These are phyloP conservation scores for Trachops cirrhosus DNA, from an alignment of 2,797 vertebrate genomes.

Conservation along the genomic window DNA sequence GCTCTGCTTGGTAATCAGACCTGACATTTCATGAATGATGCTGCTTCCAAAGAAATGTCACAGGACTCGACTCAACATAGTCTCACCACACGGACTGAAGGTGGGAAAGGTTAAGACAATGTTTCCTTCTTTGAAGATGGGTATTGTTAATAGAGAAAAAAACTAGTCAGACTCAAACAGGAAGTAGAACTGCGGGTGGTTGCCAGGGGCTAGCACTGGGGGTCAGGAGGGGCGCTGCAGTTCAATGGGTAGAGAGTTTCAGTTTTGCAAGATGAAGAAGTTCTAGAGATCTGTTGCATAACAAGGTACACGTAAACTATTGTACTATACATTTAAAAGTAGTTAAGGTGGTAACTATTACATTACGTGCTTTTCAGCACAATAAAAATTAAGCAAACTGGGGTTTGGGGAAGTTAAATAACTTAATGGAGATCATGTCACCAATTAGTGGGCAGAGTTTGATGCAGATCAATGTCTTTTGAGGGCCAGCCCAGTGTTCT, in stretches of 20 bases:
- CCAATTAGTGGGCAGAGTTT: not conserved
- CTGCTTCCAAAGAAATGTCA: not conserved
- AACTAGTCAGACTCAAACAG: not conserved
- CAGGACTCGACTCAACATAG: not conserved
- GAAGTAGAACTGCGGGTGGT: not conserved
- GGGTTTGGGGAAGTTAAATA: not conserved
- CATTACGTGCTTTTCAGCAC: not conserved
- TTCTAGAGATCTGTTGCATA: not conserved
- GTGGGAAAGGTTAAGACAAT: not conserved
- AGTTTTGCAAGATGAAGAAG: not conserved
- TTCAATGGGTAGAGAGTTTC: not conserved
- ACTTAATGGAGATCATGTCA: not conserved
- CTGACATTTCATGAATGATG: not conserved
- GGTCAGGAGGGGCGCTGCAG: not conserved
- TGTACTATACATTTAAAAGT: not conserved
- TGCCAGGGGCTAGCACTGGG: too few species aligned
- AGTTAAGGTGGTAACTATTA: not conserved
- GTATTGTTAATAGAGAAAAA: not conserved
- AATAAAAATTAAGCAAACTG: not conserved
- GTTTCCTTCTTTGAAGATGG: not conserved
- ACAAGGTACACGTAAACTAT: fast-evolving
- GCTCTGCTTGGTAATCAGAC: not conserved
- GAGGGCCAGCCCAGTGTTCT: not conserved
- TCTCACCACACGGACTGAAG: not conserved
- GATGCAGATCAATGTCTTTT: not conserved